Evolutionary conservation across 2,888 invertebrate species (phyloP), one percentile per base, ranked within the genome.

Genomic region (Aphodius sticticus): DNA sequence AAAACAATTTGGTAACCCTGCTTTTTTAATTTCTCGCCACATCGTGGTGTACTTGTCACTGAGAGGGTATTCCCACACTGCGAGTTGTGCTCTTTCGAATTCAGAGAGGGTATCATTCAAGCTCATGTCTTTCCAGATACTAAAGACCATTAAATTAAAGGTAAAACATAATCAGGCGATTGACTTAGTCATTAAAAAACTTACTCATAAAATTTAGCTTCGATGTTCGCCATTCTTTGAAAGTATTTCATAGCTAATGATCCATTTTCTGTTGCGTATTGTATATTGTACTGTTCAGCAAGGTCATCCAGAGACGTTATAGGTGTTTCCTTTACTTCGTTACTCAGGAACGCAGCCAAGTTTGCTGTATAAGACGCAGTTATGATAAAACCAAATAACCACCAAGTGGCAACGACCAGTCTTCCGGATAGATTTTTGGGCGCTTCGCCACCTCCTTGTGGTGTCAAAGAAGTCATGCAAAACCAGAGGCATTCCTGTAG

Each of bases 301-400:
- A n/a, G n/a, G n/a, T n/a, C n/a, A n/a, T n/a, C n/a, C n/a, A n/a
- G n/a, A 0, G 96, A 97, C 86, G 97, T 97, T 70, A 98, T 96
- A 0, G 97, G 97, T 0, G 96, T 96, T 85, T 98, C 98, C 87
- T 98, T 91, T 16, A 98, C 93, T 0, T 97, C 98, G 0, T 97
- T 96, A 0, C 99, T 99, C 79, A 99, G 91, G 88, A 99, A 99
- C 0, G 99, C 99, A 1, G 99, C 99, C 86, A 99, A 91, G 89
- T 99, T 99, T 0, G 99, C 99, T 0, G 99, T 99, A 89, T 99
- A 99, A 0, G 98, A 98, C 2, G 99, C 99, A 87, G 99, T 99
- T 83, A 99, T 98, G 87, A 99, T 99, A 89, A 99, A 99, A 0
- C 99, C n/a, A n/a, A n/a, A n/a, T n/a, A n/a, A n/a, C n/a, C n/a